A percentile compares a stretch with the other conserved stretches of the same genome.
These are phyloP conservation scores for Piscicola geometra DNA, from an alignment of 2,888 invertebrate species.

Conservation along the genomic window DNA sequence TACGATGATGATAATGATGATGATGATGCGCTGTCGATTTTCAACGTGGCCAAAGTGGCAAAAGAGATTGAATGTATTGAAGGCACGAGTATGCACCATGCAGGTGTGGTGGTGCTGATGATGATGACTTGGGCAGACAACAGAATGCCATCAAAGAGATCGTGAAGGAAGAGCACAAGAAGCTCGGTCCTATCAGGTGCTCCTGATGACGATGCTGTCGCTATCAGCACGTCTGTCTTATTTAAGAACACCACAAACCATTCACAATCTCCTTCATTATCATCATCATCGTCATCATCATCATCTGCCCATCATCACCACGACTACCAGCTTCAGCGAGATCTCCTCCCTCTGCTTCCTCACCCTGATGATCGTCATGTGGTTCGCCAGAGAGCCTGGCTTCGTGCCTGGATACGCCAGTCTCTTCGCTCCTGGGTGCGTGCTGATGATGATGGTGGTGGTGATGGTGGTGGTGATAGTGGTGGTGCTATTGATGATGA, in stretches of 20 bases:
- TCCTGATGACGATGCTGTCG: no score
- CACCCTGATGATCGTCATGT: constrained; percentile 20
- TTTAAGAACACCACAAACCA: no score
- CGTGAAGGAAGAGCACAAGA: constrained; percentile 34
- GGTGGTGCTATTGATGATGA: no score
- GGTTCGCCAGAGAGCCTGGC: constrained; percentile 35
- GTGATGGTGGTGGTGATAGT: no score
- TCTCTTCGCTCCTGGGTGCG: constrained; percentile 36
- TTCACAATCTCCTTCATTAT: no score
- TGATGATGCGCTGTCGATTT: not conserved
- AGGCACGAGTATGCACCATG: no score
- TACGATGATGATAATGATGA: constrained; percentile 2
- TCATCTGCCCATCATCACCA: no score
- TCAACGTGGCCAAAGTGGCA: no score
- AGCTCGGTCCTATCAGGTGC: constrained; percentile 38
- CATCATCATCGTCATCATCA: no score
- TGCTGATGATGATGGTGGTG: no score
- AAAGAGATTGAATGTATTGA: no score
- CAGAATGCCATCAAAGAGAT: not conserved
- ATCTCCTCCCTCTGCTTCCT: constrained; percentile 22
- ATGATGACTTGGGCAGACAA: not conserved
- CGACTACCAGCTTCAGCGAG: constrained; percentile 1
- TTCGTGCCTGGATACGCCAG: constrained; percentile 33
- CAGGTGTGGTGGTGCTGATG: not conserved
- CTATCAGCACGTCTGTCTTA: no score